Conservation (phyloP, 2,797 vertebrate species). For the Macroramphosus scolopax region DNA sequence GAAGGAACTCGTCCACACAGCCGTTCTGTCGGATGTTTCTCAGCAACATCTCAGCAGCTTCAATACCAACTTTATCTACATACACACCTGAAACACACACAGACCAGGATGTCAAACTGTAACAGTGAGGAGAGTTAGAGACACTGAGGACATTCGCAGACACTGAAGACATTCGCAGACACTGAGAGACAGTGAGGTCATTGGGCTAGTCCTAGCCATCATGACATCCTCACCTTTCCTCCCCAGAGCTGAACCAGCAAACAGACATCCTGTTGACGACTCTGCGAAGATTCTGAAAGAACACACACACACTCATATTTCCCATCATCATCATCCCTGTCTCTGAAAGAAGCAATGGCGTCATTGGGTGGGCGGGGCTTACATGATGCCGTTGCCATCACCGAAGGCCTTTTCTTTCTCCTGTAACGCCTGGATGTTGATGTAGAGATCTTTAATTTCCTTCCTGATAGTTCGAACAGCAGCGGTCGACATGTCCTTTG, state of each 20-base stretch:
- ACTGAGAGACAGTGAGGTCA: too few relatives aligned
- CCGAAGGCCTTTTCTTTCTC: constrained; percentile 89
- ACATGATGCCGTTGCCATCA: constrained; percentile 95
- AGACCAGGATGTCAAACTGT: not conserved
- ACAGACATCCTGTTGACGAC: constrained; percentile 93
- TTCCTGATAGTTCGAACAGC: constrained; percentile 91
- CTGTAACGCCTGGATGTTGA: constrained; percentile 89
- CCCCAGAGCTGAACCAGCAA: constrained; percentile 93
- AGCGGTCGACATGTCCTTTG: constrained; percentile 91
- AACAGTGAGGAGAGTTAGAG: too few relatives aligned
- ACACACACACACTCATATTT: not conserved
- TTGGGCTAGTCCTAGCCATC: too few relatives aligned
- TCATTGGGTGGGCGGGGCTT: constrained; percentile 51
- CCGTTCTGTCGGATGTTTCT: constrained; percentile 91
- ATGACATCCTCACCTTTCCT: constrained; percentile 86
- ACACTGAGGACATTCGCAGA: too few relatives aligned
- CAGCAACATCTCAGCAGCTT: constrained; percentile 93
- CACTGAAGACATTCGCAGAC: too few relatives aligned
- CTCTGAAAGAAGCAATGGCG: constrained; percentile 1
- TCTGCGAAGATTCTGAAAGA: constrained; percentile 88
- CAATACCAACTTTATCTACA: constrained; percentile 89
- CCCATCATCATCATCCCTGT: too few relatives aligned
- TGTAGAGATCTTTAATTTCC: constrained; percentile 90
- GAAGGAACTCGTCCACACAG: constrained; percentile 94
- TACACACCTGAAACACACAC: constrained; percentile 80